Percentiles rank a stretch among this genome's conserved stretches.
Conservation (phyloP, 2,797 vertebrate genomes). For the Chromobotia macracanthus region DNA sequence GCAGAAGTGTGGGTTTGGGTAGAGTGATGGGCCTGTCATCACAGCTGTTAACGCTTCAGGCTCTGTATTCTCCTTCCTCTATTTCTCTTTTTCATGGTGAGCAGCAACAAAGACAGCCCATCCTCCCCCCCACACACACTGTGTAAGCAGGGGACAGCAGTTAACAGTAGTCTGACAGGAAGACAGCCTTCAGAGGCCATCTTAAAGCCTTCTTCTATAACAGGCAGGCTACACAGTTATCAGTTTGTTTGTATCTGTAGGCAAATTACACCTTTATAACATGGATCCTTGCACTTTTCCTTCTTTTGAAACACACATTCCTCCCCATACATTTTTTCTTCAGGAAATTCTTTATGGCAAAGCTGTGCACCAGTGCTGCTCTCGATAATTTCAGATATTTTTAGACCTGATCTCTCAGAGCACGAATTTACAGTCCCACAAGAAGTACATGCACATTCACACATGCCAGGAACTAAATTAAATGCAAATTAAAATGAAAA, state of each 20-base stretch:
- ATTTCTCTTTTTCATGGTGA: conserved; percentile 52
- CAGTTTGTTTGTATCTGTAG: background rate
- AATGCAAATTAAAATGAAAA: too few relatives aligned
- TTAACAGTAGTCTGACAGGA: conserved; percentile 63
- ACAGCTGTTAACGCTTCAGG: conserved; percentile 36
- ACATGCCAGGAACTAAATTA: background rate
- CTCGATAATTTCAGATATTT: background rate
- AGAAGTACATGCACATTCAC: background rate
- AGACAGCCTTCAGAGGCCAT: conserved; percentile 69
- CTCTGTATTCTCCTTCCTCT: conserved; percentile 32
- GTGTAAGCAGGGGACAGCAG: conserved; percentile 61
- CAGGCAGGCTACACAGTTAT: conserved; percentile 12
- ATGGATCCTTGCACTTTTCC: background rate
- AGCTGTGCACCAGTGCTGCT: conserved; percentile 1
- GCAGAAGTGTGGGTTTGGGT: conserved; percentile 33
- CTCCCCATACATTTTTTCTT: background rate
- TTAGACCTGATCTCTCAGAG: background rate
- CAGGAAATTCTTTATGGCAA: conserved; percentile 17
- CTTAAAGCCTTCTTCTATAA: conserved; percentile 60
- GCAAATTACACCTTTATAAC: background rate
- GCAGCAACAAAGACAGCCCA: conserved; percentile 69
- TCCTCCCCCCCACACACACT: conserved; percentile 47
- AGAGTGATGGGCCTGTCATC: conserved; percentile 34
- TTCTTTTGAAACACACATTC: background rate
- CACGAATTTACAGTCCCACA: background rate